A percentile compares a stretch with the other conserved stretches of the same genome.
Evolutionary conservation across 2,888 invertebrate species (phyloP).

Genomic region (Drosophila stalkeri): DNA sequence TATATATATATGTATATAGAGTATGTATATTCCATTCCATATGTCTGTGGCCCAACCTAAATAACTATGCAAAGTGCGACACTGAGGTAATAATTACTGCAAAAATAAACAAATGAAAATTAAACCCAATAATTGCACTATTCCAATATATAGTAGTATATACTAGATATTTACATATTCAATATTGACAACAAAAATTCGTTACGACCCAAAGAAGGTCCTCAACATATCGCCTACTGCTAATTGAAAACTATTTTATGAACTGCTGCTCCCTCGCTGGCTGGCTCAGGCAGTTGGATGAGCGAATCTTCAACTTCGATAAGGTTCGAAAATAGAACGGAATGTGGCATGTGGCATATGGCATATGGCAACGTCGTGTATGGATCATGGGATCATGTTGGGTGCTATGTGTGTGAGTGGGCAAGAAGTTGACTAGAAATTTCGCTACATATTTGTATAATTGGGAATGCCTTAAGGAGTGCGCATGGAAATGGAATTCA

Average conservation of each 20-base stretch:
- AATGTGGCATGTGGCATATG: slow-evolving; percentile 29
- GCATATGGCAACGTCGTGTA: slow-evolving; percentile 16
- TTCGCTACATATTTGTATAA: slow-evolving; percentile 64
- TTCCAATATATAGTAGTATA: slow-evolving; percentile 36
- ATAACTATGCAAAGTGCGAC: slow-evolving; percentile 37
- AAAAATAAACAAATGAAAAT: slow-evolving; percentile 36
- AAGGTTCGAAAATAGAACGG: slow-evolving; percentile 14
- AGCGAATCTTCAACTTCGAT: slow-evolving; percentile 57
- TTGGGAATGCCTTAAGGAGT: slow-evolving; percentile 60
- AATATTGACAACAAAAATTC: slow-evolving; percentile 54
- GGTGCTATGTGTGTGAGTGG: slow-evolving; percentile 48
- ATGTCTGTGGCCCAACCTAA: slow-evolving; percentile 5
- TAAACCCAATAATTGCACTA: slow-evolving; percentile 72
- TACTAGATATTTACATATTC: slow-evolving; percentile 13
- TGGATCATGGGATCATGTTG: slow-evolving; percentile 25
- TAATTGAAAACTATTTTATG: slow-evolving; percentile 35
- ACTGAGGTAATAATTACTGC: slow-evolving; percentile 45
- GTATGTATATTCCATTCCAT: neutral
- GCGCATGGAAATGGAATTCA: slow-evolving; percentile 34
- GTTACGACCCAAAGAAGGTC: slow-evolving; percentile 41
- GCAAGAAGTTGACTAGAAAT: slow-evolving; percentile 84
- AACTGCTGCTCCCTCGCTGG: slow-evolving; percentile 10
- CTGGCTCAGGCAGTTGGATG: slow-evolving; percentile 24
- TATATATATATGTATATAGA: neutral
- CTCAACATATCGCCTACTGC: slow-evolving; percentile 32